Base-by-base conservation (phyloP, 2,888 invertebrate species). In the Thereva unica region DNA sequence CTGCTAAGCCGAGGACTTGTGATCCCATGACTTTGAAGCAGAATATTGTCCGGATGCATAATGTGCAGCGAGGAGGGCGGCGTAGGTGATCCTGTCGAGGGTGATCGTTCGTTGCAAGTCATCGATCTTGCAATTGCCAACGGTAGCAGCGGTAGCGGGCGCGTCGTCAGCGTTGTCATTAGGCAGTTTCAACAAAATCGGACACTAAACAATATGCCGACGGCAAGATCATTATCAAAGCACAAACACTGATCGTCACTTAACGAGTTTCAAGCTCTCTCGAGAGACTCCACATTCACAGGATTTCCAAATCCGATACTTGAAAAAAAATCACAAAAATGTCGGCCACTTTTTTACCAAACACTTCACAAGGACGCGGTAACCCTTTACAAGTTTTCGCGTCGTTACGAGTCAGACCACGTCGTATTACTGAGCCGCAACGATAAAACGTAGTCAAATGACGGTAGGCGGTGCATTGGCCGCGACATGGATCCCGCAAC, bases 21-120 rank as follows among this genome's bases (percentile, higher is more conserved):
- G 66, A 76, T 75, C 64, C 75, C 76, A 69, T 76, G 78, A 71
- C 75, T 73, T 71, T 76, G 74, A 70, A 78, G 74, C 73, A 77
- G 73, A 72, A 79, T 69, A 68, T 77, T 78, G 72, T 80, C 80
- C 70, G 80, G 78, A 76, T 80, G 80, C 80, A 78, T 78, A 38
- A 45, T 44, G 47, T 55, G 44, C 4, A 61, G 10, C 10, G 66
- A 50, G 37, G 63, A 52, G 49, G 38, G 42, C 38, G 54, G 34
- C 6, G 64, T 59, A 38, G 55, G 8, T 40, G 57, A 59, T 66
- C 64, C 64, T 12, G 63, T 12, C 12, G 61, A 57, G 7, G 67
- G 47, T 7, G 66, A 56, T 50, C 66, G 64, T 37, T 69, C 69
- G 66, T 68, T 69, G 55, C 69, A 66, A 37, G 67, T 67, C 67